Base-by-base conservation (phyloP, 2,888 invertebrate species). In the Myopa testacea region DNA sequence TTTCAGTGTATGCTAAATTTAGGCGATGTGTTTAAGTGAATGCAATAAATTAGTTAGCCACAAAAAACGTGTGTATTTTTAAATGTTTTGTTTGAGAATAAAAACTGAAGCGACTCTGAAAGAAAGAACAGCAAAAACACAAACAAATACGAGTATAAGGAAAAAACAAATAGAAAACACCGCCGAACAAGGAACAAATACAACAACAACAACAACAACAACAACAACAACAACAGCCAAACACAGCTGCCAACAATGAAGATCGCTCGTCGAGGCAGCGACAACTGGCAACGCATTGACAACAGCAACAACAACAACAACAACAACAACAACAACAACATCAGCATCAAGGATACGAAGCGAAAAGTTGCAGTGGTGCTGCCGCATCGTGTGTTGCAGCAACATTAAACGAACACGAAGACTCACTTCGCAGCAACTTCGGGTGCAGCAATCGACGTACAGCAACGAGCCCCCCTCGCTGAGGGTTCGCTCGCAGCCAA, bases 261-360 rank as follows among this genome's bases (percentile, higher is more conserved):
- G 86, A 83, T 86, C 85, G 85, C 84, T 76, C 84, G 85, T 85
- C 85, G 87, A 86, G 12, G 38, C 63, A 70, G 34, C 63, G 84
- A 83, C 79, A 84, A 84, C 83, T 82, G 86, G 82, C 86, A 52
- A 69, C 38, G 60, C 67, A 65, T 55, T 67, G n/a, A 55, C 34
- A 68, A 34, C 75, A 37, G 4, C 67, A 37, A 58, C 50, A 45
- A 26, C 19, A 50, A 7, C 26, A 70, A 16, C 50, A 52, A 6
- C 12, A 67, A 7, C 67, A 68, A 37, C 62, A 62, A 14, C 38
- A 50, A 0, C n/a, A 45, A 45, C 67, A 40, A 7, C 34, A 26
- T 26, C 26, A 63, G 72, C 40, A 65, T 16, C 55, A 37, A 55
- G 60, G 34, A 52, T 50, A 26, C 45, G 70, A 65, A 70, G 65